A percentile compares a stretch with the other conserved stretches of the same genome.
Evolutionary conservation across 37 sponge, comb jelly and placozoan species (phyloP).

Genomic region (Spongilla lacustris): DNA sequence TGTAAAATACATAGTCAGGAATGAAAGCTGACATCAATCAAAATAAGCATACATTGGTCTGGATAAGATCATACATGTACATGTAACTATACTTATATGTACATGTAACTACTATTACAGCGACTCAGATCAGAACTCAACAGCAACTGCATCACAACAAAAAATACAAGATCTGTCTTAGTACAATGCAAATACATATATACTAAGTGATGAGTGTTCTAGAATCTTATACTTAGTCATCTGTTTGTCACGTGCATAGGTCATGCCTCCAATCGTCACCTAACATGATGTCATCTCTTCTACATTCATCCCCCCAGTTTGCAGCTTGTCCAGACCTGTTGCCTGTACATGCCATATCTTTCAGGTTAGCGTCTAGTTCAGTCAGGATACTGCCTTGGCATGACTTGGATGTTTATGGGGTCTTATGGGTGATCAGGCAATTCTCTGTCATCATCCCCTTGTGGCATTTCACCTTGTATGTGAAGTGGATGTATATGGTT

Average conservation of each 20-base stretch:
- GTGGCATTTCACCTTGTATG: not conserved
- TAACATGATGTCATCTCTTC: not conserved
- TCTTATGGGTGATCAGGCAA: not conserved
- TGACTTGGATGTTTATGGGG: not conserved
- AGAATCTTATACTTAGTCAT: not conserved
- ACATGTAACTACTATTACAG: not conserved
- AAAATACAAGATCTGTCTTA: too few species aligned
- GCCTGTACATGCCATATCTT: not conserved
- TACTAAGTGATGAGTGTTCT: not conserved
- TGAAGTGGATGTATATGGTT: not conserved
- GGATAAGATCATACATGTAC: too few species aligned
- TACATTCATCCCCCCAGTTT: not conserved
- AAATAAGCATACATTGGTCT: too few species aligned
- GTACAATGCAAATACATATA: not conserved
- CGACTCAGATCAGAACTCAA: not conserved
- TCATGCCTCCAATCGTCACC: not conserved
- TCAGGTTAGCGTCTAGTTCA: not conserved
- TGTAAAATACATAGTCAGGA: too few species aligned
- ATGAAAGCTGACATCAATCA: too few species aligned
- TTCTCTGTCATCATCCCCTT: not conserved
- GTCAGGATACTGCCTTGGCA: not conserved
- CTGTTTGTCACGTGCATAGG: not conserved
- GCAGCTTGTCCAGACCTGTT: not conserved
- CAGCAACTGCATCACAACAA: not conserved
- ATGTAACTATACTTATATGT: too few species aligned